Evolutionary conservation across 2,113 vertebrate species (phyloP).

Genomic region (Syrrhaptes paradoxus): DNA sequence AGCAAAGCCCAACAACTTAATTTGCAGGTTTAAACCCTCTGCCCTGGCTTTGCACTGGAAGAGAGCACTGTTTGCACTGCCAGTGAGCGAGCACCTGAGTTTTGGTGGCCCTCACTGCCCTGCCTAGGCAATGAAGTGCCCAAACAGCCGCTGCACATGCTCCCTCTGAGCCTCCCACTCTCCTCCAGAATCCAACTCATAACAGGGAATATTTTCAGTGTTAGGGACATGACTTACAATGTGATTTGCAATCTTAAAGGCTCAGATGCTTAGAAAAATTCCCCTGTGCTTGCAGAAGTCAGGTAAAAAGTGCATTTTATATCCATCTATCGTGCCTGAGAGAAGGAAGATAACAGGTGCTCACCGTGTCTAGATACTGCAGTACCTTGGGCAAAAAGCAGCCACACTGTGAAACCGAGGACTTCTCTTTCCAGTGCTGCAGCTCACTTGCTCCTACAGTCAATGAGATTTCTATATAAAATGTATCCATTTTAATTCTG

Average conservation of each 20-base stretch:
- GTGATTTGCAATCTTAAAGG: neutral
- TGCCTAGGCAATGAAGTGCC: neutral
- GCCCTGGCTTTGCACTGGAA: neutral
- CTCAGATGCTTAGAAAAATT: neutral
- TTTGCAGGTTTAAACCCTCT: neutral
- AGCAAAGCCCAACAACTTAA: neutral
- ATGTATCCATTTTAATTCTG: neutral
- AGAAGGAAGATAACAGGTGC: neutral
- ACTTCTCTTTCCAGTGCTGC: neutral
- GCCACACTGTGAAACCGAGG: neutral
- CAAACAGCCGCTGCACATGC: fast-evolving
- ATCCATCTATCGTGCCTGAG: neutral
- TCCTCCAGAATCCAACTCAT: neutral
- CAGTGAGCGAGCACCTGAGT: neutral
- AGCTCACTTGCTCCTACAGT: neutral
- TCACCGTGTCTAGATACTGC: neutral
- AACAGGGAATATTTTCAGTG: neutral
- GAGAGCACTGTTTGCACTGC: neutral
- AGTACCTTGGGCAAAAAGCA: neutral
- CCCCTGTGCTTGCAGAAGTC: neutral
- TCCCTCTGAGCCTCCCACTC: neutral
- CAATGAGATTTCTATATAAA: neutral
- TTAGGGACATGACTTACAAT: neutral
- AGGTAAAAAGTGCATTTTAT: neutral
- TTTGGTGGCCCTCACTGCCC: neutral